phyloP scores from a whole-genome alignment of 2,113 vertebrate species.

The Ageneiosus marmoratus region DNA sequence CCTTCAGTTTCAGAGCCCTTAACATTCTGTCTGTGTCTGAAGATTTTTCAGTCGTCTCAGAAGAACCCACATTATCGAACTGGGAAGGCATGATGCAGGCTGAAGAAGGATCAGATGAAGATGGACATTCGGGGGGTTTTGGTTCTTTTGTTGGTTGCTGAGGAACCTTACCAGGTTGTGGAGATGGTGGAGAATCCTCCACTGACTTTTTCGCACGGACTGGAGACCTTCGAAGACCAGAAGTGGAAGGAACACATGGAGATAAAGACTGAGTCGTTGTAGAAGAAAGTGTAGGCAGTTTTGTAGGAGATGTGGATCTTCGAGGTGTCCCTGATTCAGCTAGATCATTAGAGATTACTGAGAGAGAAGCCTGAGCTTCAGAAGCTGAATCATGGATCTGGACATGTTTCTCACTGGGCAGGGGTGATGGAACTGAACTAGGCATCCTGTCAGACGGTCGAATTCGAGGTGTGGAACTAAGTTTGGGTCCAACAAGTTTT shows the following conservation, averaged over 20 bases:
- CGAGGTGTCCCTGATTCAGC: neutral
- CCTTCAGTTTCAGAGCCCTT: slow-evolving; percentile 78
- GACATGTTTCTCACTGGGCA: slow-evolving; percentile 32
- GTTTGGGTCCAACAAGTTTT: slow-evolving; percentile 70
- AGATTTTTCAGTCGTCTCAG: neutral
- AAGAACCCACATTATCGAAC: slow-evolving; percentile 25
- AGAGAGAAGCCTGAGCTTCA: slow-evolving; percentile 19
- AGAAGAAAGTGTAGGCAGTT: neutral
- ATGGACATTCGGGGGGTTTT: neutral
- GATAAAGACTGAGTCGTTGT: neutral
- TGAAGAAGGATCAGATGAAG: slow-evolving; percentile 12
- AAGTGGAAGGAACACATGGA: slow-evolving; percentile 28
- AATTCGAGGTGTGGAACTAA: slow-evolving; percentile 60
- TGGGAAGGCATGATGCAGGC: neutral
- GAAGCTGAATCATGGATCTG: slow-evolving; percentile 29
- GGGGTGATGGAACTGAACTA: slow-evolving; percentile 30
- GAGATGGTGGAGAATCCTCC: slow-evolving; percentile 22
- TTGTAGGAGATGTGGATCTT: neutral
- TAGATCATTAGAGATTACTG: neutral
- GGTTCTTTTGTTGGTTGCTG: neutral
- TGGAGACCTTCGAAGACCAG: slow-evolving; percentile 16
- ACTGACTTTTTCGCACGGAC: neutral
- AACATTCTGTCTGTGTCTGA: slow-evolving; percentile 69
- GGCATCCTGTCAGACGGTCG: slow-evolving; percentile 45
- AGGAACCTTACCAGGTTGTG: slow-evolving; percentile 26